phyloP scores from a whole-genome alignment of 2,888 invertebrate species.

The Villa cingulata region DNA sequence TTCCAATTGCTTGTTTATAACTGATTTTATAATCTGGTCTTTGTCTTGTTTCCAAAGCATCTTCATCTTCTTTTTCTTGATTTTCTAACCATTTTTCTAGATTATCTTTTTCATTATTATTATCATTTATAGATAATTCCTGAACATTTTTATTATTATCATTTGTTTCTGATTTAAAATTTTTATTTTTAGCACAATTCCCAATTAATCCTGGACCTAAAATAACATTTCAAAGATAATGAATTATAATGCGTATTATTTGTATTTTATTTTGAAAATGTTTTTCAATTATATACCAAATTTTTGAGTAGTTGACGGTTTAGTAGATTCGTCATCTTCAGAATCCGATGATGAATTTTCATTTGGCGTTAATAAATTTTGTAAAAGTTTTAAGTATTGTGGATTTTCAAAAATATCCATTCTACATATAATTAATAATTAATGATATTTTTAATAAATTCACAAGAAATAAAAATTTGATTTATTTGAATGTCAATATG shows the following conservation, averaged over 20 bases:
- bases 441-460: too few species aligned
- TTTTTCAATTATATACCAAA: neutral
- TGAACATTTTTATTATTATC: neutral
- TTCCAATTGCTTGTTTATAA: slow-evolving; percentile 71
- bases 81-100: slow-evolving; percentile 33
- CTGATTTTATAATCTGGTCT: slow-evolving; percentile 63
- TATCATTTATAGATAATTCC: slow-evolving; percentile 14
- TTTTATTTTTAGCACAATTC: neutral
- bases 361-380: slow-evolving; percentile 12
- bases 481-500: too few species aligned
- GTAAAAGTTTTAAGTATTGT: slow-evolving; percentile 1
- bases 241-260: neutral
- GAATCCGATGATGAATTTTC: slow-evolving; percentile 23
- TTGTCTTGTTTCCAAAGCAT: slow-evolving; percentile 45
- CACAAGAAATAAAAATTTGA: too few species aligned
- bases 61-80: slow-evolving; percentile 42
- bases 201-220: slow-evolving; percentile 4
- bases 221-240: too few species aligned
- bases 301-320: neutral
- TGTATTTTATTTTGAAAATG: too few species aligned
- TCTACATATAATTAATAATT: too few species aligned
- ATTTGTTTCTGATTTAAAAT: neutral
- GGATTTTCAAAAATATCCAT: slow-evolving; percentile 6
- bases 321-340: slow-evolving; percentile 17
- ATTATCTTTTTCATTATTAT: slow-evolving; percentile 15